These are phyloP conservation scores for Dysidea cf. avara DNA, from an alignment of 37 sponge, comb jelly and placozoan genomes.

Conservation along the genomic window DNA sequence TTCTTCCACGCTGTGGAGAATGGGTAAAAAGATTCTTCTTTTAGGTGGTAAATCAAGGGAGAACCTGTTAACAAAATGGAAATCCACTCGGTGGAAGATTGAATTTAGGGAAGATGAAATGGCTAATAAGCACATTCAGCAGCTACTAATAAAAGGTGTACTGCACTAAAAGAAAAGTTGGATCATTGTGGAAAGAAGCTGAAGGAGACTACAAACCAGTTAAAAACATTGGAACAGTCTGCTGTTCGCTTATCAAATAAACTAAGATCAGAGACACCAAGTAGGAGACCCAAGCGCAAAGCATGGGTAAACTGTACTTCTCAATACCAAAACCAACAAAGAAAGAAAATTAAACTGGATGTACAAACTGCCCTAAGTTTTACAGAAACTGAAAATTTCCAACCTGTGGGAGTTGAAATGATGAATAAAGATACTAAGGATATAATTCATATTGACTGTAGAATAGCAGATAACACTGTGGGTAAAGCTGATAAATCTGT, in stretches of 20 bases:
- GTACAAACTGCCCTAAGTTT: background rate
- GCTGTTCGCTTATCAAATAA: too few species aligned
- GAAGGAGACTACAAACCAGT: background rate
- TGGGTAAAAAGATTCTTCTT: background rate
- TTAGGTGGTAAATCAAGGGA: background rate
- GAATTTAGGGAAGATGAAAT: background rate
- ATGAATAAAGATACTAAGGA: too few species aligned
- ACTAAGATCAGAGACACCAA: too few species aligned
- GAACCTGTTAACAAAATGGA: background rate
- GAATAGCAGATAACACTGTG: too few species aligned
- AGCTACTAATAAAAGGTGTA: background rate
- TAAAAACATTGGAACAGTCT: too few species aligned
- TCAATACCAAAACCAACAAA: background rate
- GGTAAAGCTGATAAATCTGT: too few species aligned
- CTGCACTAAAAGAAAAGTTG: background rate
- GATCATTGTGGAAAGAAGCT: too few species aligned
- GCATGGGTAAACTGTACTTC: background rate
- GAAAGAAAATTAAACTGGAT: background rate
- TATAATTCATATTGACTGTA: too few species aligned
- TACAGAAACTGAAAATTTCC: background rate
- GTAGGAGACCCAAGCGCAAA: background rate
- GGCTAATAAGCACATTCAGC: background rate
- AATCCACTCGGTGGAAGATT: background rate
- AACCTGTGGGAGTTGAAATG: background rate
- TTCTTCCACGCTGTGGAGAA: constrained; percentile 19